Evolutionary conservation across 1,140 invertebrate species (phyloP).

Genomic region (Brachionus rubens): DNA sequence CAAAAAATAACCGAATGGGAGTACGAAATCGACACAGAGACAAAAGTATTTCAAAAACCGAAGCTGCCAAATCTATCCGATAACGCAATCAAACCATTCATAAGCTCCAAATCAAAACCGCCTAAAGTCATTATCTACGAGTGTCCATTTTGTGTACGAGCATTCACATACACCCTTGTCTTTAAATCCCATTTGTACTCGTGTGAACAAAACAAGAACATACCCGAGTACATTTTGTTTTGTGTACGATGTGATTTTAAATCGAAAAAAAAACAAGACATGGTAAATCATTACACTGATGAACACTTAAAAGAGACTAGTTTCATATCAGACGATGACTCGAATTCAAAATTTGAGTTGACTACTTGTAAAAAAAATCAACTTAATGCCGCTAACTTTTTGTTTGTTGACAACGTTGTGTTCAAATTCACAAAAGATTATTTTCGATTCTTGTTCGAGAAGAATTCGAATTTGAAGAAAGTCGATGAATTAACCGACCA

Average conservation of each 20-base stretch:
- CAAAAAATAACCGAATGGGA: slow-evolving; percentile 43
- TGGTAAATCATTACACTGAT: slow-evolving; percentile 30
- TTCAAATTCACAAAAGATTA: slow-evolving; percentile 7
- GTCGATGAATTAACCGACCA: not conserved
- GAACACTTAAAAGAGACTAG: slow-evolving; percentile 1
- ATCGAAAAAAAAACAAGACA: slow-evolving; percentile 39
- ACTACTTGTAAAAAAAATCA: slow-evolving; percentile 27
- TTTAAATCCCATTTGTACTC: slow-evolving; percentile 32
- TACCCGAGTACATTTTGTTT: slow-evolving; percentile 32
- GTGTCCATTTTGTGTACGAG: slow-evolving; percentile 23
- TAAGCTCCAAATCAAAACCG: slow-evolving; percentile 17
- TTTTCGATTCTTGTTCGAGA: not conserved
- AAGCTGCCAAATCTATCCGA: slow-evolving; percentile 26
- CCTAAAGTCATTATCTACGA: slow-evolving; percentile 19
- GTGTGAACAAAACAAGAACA: slow-evolving; percentile 26
- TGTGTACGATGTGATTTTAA: slow-evolving; percentile 29
- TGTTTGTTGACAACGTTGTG: not conserved
- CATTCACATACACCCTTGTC: slow-evolving; percentile 17
- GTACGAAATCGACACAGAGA: slow-evolving; percentile 20
- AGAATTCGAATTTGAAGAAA: not conserved
- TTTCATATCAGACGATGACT: not conserved
- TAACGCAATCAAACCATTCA: slow-evolving; percentile 29
- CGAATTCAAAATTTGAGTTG: slow-evolving; percentile 6
- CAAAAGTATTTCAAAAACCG: slow-evolving; percentile 13
- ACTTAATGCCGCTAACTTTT: not conserved